Conservation (phyloP, 2,888 invertebrate genomes). For the Lingula anatina region DNA sequence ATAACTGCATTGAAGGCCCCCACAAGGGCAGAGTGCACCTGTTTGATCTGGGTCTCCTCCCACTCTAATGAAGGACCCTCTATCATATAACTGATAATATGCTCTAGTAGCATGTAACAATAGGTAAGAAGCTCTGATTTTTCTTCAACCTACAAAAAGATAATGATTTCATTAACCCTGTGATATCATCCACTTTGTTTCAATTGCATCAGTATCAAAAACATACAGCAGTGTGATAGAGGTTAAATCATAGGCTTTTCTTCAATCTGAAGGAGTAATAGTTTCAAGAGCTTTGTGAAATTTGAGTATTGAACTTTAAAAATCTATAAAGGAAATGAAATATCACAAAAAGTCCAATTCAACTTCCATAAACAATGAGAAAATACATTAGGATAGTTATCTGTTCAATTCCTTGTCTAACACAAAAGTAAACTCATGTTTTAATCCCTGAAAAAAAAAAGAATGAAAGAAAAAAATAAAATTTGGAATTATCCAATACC, state of each 20-base stretch:
- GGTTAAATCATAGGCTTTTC: too few species aligned
- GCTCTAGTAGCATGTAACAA: conserved; percentile 44
- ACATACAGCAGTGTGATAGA: too few species aligned
- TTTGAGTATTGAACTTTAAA: too few species aligned
- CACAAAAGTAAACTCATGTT: neutral
- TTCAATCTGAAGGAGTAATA: too few species aligned
- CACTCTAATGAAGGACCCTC: conserved; percentile 26
- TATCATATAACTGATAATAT: conserved; percentile 41
- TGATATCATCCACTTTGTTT: neutral
- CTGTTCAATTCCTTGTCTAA: neutral
- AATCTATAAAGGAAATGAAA: too few species aligned
- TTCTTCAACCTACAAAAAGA: conserved; percentile 17
- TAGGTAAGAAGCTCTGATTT: conserved; percentile 32
- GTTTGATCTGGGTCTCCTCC: conserved; percentile 67
- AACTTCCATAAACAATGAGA: too few species aligned
- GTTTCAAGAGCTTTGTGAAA: too few species aligned
- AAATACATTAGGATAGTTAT: neutral
- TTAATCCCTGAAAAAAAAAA: neutral
- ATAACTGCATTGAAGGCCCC: conserved; percentile 38
- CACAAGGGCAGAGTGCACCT: conserved; percentile 76
- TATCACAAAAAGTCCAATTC: too few species aligned
- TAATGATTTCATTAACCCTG: neutral
- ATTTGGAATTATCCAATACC: too few species aligned
- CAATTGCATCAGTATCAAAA: neutral
- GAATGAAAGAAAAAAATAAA: neutral